A percentile compares a stretch with the other conserved stretches of the same genome.
These are phyloP conservation scores for Lepidurus apus DNA, from an alignment of 1,140 invertebrate genomes.

Conservation along the genomic window DNA sequence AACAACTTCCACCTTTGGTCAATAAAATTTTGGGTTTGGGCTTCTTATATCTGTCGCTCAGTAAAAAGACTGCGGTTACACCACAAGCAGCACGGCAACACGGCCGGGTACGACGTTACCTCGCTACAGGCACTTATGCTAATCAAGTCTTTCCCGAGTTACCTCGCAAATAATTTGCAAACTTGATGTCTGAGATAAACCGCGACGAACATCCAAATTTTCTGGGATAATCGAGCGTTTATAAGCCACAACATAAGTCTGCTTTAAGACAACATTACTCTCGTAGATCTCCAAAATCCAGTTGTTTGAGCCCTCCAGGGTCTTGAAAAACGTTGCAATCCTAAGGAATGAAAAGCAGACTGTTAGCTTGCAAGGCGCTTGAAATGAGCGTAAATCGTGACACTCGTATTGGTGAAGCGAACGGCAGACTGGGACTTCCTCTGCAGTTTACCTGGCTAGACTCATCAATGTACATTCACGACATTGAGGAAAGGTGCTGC, in stretches of 20 bases:
- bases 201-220: background rate
- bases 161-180: constrained; percentile 6
- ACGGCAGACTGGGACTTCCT: background rate
- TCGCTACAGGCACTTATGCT: constrained; percentile 21
- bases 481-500: constrained; percentile 10
- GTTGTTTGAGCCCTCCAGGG: too few species aligned
- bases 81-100: background rate
- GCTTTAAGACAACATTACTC: too few species aligned
- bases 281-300: too few species aligned
- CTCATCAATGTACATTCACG: constrained; percentile 8
- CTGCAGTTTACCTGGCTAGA: constrained; percentile 7
- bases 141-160: background rate
- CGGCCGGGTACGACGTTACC: background rate
- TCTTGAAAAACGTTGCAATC: too few species aligned
- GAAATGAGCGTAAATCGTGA: background rate
- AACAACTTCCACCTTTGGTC: constrained; percentile 20
- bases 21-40: constrained; percentile 2
- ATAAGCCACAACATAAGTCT: background rate
- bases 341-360: too few species aligned
- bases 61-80: constrained; percentile 19
- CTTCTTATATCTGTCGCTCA: background rate
- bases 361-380: background rate
- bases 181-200: constrained; percentile 2
- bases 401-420: background rate
- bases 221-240: background rate